Conservation (phyloP, 2,888 invertebrate species). For the Pemphredon lugubris region DNA sequence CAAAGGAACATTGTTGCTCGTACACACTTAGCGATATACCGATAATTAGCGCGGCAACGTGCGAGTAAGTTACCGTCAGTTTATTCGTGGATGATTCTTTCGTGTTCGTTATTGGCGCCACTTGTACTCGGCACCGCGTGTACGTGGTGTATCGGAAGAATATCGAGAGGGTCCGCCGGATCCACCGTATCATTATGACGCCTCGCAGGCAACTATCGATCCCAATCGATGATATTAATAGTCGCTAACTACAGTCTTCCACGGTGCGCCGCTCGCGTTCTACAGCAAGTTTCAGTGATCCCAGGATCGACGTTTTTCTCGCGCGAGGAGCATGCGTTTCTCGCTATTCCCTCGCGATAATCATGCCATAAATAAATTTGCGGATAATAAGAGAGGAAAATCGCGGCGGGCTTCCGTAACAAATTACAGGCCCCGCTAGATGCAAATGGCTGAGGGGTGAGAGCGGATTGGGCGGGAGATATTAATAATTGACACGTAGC, state of each 20-base stretch:
- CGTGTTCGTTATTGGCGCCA: slow-evolving; percentile 68
- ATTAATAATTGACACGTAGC: background rate
- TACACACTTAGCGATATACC: slow-evolving; percentile 20
- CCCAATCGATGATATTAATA: slow-evolving; percentile 79
- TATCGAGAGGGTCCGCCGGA: slow-evolving; percentile 63
- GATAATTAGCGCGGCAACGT: slow-evolving; percentile 26
- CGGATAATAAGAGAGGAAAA: slow-evolving; percentile 1
- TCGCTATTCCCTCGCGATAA: slow-evolving; percentile 17
- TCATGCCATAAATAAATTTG: slow-evolving; percentile 35
- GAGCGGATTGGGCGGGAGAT: background rate
- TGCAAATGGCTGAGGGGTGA: background rate
- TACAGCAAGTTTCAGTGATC: slow-evolving; percentile 54
- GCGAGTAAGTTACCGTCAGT: slow-evolving; percentile 45
- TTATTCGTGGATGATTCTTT: slow-evolving; percentile 20
- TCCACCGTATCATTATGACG: slow-evolving; percentile 78
- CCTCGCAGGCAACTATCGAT: slow-evolving; percentile 77
- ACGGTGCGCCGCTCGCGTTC: slow-evolving; percentile 64
- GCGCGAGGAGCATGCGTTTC: slow-evolving; percentile 13
- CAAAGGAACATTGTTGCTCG: slow-evolving; percentile 38
- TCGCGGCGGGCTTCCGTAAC: slow-evolving; percentile 15
- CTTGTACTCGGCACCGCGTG: slow-evolving; percentile 54
- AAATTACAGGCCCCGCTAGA: slow-evolving; percentile 1
- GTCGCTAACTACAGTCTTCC: slow-evolving; percentile 78
- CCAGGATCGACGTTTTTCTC: slow-evolving; percentile 10
- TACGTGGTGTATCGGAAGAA: slow-evolving; percentile 64